Evolutionary conservation across 1,140 invertebrate species (phyloP), one percentile per base, ranked within the genome.

Genomic region (Hycleus phaleratus): DNA sequence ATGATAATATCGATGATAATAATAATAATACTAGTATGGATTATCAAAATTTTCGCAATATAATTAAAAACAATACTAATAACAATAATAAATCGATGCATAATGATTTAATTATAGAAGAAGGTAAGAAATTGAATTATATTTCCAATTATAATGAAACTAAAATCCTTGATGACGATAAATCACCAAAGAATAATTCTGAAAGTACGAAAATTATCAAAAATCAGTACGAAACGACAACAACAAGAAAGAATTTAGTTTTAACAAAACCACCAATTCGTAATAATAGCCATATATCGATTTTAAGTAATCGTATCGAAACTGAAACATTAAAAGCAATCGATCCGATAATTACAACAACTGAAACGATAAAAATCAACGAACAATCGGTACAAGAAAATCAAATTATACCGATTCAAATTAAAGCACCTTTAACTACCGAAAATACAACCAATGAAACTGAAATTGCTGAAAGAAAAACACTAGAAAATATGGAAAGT

Each of bases 261-360:
- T 43, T 63, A 24, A 66, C 65, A 3, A 66, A 64, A 49, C 59
- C 65, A 26, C 46, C 62, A 10, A 45, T 59, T 43, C 52, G 39
- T 42, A 60, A 46, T 43, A 58, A 58, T 11, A 56, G 50, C 18
- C 53, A 63, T 43, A 62, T 50, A 42, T 48, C 51, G 39, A 43
- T 70, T 46, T 58, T 70, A 26, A 70, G 52, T 49, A 72, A 72
- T 43, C 69, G 69, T 26, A 72, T 71, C 49, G 69, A 72, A 53
- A 66, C 58, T 24, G 70, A 71, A 49, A 61, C 49, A 18, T 39
- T 56, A 3, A 64, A 67, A 44, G 56, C 66, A 5, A 57, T 64
- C 45, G 47, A 48, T 26, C 8, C 48, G n/a, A 32, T 46, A 11
- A 40, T 50, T 9, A 11, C 7, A 47, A 32, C n/a, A 38, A 44